These are phyloP conservation scores for Neolamprologus sp. DNA, from an alignment of 2,113 vertebrate species.

Conservation along the genomic window DNA sequence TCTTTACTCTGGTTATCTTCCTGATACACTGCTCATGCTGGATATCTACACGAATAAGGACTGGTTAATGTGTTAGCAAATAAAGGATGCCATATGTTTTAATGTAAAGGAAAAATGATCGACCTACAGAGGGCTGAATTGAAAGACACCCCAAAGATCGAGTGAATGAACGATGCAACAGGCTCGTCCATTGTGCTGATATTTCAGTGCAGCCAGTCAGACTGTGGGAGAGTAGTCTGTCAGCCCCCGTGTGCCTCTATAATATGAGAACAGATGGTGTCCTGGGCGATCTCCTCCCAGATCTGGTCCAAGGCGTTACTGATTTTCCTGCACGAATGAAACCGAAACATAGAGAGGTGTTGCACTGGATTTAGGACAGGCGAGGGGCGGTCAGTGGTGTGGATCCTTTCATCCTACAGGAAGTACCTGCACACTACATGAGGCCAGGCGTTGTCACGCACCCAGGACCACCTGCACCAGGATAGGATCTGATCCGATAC, in stretches of 20 bases:
- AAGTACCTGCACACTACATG: not conserved
- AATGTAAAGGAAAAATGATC: not conserved
- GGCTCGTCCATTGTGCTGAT: not conserved
- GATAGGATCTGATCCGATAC: not conserved
- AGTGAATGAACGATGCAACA: not conserved
- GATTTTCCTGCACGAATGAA: not conserved
- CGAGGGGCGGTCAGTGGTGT: not conserved
- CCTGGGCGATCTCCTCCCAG: not conserved
- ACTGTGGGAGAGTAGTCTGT: rapidly evolving
- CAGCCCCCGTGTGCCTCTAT: rapidly evolving
- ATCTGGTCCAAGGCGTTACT: not conserved
- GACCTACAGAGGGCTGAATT: not conserved
- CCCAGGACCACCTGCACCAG: not conserved
- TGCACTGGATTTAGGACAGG: not conserved
- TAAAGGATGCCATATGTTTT: not conserved
- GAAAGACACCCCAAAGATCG: not conserved
- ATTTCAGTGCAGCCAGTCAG: rapidly evolving
- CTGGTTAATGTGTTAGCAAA: not conserved
- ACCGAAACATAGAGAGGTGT: rapidly evolving
- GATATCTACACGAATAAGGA: not conserved
- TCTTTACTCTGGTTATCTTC: not conserved
- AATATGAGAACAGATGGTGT: not conserved
- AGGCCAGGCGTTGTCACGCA: rapidly evolving
- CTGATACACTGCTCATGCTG: not conserved
- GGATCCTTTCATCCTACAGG: not conserved